Percentiles rank a stretch among this genome's conserved stretches.
These are phyloP conservation scores for Drosophila seguyi DNA, from an alignment of 1,140 invertebrate genomes.

Conservation along the genomic window DNA sequence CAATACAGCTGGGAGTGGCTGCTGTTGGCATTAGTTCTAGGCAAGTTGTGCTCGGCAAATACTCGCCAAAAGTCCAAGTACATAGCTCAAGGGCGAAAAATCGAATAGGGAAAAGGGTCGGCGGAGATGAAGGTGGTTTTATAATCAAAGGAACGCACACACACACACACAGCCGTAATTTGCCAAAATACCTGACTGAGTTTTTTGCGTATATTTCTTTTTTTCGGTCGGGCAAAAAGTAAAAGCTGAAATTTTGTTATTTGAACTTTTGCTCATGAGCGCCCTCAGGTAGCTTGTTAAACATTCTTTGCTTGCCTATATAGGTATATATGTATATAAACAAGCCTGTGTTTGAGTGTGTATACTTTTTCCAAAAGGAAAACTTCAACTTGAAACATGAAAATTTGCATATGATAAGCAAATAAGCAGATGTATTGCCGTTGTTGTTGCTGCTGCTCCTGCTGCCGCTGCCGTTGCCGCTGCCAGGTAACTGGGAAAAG, in stretches of 20 bases:
- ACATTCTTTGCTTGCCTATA: constrained; percentile 71
- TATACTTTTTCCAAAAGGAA: constrained; percentile 40
- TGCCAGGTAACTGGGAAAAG: constrained; percentile 71
- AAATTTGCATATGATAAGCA: constrained; percentile 83
- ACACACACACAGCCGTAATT: constrained; percentile 30
- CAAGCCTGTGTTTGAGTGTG: constrained; percentile 28
- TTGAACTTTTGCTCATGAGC: constrained; percentile 74
- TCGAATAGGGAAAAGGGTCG: constrained; percentile 35
- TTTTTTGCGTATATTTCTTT: constrained; percentile 26
- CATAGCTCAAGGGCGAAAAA: constrained; percentile 25
- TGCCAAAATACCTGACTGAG: constrained; percentile 37
- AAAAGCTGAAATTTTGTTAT: constrained; percentile 78
- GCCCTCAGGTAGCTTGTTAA: constrained; percentile 79
- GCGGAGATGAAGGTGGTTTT: constrained; percentile 20
- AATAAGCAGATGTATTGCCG: constrained; percentile 68
- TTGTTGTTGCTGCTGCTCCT: constrained; percentile 25
- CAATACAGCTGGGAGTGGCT: constrained; percentile 9
- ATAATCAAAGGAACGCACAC: constrained; percentile 53
- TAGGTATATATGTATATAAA: constrained; percentile 21
- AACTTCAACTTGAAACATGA: constrained; percentile 76
- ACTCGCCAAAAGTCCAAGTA: constrained; percentile 9
- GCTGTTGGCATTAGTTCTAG: constrained; percentile 13
- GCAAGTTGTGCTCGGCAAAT: constrained; percentile 23
- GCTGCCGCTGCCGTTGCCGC: constrained; percentile 15
- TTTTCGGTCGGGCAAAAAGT: constrained; percentile 54